Evolutionary conservation across 2,113 vertebrate species (phyloP), one percentile per base, ranked within the genome.

Genomic region (Mirounga angustirostris): DNA sequence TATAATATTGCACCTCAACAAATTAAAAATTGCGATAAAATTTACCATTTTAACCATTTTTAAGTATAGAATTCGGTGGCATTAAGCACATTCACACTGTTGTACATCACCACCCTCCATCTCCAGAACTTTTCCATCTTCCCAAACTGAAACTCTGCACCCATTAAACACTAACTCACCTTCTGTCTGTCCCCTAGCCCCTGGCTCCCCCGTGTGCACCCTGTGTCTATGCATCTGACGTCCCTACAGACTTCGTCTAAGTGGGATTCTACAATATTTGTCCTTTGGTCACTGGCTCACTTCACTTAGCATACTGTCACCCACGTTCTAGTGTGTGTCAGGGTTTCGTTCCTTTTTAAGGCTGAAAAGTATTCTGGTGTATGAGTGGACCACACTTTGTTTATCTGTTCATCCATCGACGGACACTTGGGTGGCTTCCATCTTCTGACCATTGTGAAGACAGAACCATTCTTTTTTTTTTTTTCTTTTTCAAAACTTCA

Each of bases 331-430:
- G 1, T 65, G 3, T 2, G 63, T 18, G 52, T 46, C 65, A n/a
- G 36, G 21, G 81, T 15, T 26, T 19, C 36, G 9, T 10, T 67
- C 87, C 54, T 50, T n/a, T 5, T 28, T 5, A 7, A 50, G 79
- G 40, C 54, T 9, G 21, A 24, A 2, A 26, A 58, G 18, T 14
- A 14, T 4, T 14, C 54, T 15, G 0, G 6, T 5, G 6, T 61
- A 1, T 2, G 10, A 10, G 11, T 10, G 33, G 15, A n/a, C 12
- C 0, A 9, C 54, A n/a, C 30, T 26, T 18, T 13, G 1, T 43
- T 46, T 13, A 52, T 18, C 33, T 16, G 7, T 8, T 19, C 65
- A 4, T 12, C 59, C 4, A 0, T 13, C 0, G 0, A 14, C 18
- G 79, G 19, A 14, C 79, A 3, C 21, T 4, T 10, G 63, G 16